Evolutionary conservation across 2,797 vertebrate genomes (phyloP), one percentile per base, ranked within the genome.

Genomic region (Sylvia borin): DNA sequence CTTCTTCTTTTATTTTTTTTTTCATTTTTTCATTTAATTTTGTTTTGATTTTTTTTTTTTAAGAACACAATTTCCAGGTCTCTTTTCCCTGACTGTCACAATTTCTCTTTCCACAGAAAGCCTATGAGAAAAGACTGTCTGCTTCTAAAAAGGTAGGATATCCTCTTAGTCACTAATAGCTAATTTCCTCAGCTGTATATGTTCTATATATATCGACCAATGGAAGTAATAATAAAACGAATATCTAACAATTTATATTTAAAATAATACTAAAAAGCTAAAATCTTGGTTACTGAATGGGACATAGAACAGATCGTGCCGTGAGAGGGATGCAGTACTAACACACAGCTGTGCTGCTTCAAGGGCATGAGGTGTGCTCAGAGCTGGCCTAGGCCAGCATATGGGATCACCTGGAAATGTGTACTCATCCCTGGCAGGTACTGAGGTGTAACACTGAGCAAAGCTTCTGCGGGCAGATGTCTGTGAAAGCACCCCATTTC

Each of bases 121-220:
- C 93, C 85, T 96, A 51, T 94, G 93, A 95, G 86, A 96, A 94
- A 95, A 93, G 92, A 96, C 74, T 86, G 29, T 72, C 85, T 90
- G 77, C 96, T 88, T 91, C 94, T 65, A 48, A 94, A 95, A 96
- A 97, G 97, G 97, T 97, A 97, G 93, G 97, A 91, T 70, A 93
- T 92, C 27, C 31, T 96, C 87, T 91, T 70, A 83, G 60, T 84
- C 64, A 78, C 47, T 90, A 90, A 47, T 57, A 79, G 27, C 70
- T 82, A 22, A 82, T 88, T 90, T 87, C 48, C 14, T 58, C 26
- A 65, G 24, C 74, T 61, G 8, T 77, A 1, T 58, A 19, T 8
- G 2, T 47, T 87, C 43, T 94, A 25, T 60, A 34, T 26, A 5
- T 68, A 27, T 54, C 16, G 79, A 72, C n/a, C 25, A 79, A 18